Evolutionary conservation across 1,140 invertebrate species (phyloP).

Genomic region (Thalassaphorura encarpata): DNA sequence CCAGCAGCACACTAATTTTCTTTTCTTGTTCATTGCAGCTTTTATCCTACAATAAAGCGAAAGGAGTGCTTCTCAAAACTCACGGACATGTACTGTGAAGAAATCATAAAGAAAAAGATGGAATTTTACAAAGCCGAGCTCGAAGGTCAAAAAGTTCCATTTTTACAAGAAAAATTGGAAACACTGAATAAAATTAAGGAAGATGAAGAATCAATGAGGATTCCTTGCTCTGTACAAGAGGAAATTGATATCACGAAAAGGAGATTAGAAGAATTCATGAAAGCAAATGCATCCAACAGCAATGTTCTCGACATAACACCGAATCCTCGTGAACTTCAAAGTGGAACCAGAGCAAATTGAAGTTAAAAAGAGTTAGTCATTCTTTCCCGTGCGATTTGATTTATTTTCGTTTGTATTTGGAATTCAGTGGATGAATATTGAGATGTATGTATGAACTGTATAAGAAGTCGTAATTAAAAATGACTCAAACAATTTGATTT

Average conservation of each 20-base stretch:
- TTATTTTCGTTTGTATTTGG: too few species aligned
- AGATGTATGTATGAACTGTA: too few species aligned
- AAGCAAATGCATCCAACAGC: too few species aligned
- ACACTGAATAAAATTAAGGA: conserved; percentile 17
- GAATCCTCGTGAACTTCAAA: not conserved
- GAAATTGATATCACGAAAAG: conserved; percentile 23
- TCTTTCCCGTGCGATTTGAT: too few species aligned
- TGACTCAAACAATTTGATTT: too few species aligned
- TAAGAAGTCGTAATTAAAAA: too few species aligned
- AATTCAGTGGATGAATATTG: too few species aligned
- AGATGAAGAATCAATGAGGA: conserved; percentile 22
- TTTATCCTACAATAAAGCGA: not conserved
- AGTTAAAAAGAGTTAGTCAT: too few species aligned
- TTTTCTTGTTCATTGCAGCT: too few species aligned
- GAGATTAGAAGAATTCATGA: conserved; percentile 8
- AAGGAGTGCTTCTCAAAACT: conserved; percentile 6
- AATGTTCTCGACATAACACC: conserved; percentile 5
- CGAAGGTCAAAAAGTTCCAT: conserved; percentile 26
- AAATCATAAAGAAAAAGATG: conserved; percentile 20
- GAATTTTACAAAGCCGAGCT: conserved; percentile 20
- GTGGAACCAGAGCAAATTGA: too few species aligned
- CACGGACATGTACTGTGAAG: conserved; percentile 23
- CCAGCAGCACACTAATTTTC: not conserved
- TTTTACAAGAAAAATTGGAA: conserved; percentile 26
- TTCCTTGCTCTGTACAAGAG: conserved; percentile 19